Evolutionary conservation across 2,797 vertebrate genomes (phyloP).

Genomic region (Sebastes iracundus): DNA sequence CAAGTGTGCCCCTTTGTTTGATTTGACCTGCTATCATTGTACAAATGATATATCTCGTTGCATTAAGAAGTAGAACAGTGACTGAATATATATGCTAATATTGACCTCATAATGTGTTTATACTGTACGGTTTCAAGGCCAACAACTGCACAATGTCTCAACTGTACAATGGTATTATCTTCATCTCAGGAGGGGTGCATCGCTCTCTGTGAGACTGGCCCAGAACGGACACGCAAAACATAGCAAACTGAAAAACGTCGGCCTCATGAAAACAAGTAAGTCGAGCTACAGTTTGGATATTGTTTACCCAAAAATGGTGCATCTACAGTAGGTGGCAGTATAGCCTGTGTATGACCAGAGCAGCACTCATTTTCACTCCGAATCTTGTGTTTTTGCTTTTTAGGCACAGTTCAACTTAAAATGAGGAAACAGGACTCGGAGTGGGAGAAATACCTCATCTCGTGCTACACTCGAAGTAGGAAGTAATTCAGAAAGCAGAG

Average conservation of each 20-base stretch:
- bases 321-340: conserved; percentile 26
- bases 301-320: not conserved
- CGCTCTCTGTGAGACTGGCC: conserved; percentile 78
- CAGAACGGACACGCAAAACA: conserved; percentile 80
- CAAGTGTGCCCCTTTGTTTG: not conserved
- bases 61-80: not conserved
- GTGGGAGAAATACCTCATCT: conserved; percentile 79
- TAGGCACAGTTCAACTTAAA: conserved; percentile 47
- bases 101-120: not conserved
- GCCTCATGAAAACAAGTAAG: conserved; percentile 64
- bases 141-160: not conserved
- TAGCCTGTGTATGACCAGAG: not conserved
- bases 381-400: conserved; percentile 10
- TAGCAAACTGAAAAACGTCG: conserved; percentile 45
- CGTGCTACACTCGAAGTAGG: conserved; percentile 58
- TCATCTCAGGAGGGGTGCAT: conserved; percentile 76
- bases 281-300: not conserved
- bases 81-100: not conserved
- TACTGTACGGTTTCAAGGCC: not conserved
- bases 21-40: not conserved
- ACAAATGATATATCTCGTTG: not conserved
- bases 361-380: not conserved
- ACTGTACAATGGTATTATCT: not conserved
- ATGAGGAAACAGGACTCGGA: conserved; percentile 48
- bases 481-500: conserved; percentile 13